Base-by-base conservation (phyloP, 2,888 invertebrate genomes). In the Eupithecia inturbata region DNA sequence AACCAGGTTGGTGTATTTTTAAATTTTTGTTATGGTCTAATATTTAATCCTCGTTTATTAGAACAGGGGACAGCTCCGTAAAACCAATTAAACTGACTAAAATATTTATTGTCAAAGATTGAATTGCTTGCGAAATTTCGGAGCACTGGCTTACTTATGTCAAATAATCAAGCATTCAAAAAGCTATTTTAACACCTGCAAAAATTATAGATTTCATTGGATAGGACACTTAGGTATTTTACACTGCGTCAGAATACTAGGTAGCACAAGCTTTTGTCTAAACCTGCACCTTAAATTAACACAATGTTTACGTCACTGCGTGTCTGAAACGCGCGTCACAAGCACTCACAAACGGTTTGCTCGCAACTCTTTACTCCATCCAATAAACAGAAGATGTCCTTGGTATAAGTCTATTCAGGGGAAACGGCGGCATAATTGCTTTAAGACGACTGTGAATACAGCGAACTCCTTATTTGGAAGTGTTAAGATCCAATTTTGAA, bases 311-410 rank as follows among this genome's bases (percentile, higher is more conserved):
- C 45, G 45, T 45, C 19, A 45, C n/a, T 2, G 45, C 45, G 7
- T 45, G n/a, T 26, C 57, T 22, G 14, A 26, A 62, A 28, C 31
- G 62, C 62, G 62, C 62, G 62, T 62, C 31, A 62, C 7, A 14
- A 31, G 28, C 14, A 16, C 39, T 41, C 16, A 39, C 66, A 22
- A 26, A 41, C 26, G 22, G 39, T 36, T 39, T 39, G 72, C 79
- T 76, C 79, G 53, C 12, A 57, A 68, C 33, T 68, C 53, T 76
- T 79, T 78, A 79, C 79, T 83, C 78, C 79, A 81, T 83, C 78
- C 79, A 81, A 80, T 82, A 81, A 79, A 84, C 80, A 79, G 80
- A 80, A 82, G 84, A 83, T 81, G 74, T 79, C 80, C 81, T 84
- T 77, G 80, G 76, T 78, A 70, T 76, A 78, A 80, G 77, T 81